Evolutionary conservation across 2,797 vertebrate genomes (phyloP).

Genomic region (Microctenopoma steveboyesi): DNA sequence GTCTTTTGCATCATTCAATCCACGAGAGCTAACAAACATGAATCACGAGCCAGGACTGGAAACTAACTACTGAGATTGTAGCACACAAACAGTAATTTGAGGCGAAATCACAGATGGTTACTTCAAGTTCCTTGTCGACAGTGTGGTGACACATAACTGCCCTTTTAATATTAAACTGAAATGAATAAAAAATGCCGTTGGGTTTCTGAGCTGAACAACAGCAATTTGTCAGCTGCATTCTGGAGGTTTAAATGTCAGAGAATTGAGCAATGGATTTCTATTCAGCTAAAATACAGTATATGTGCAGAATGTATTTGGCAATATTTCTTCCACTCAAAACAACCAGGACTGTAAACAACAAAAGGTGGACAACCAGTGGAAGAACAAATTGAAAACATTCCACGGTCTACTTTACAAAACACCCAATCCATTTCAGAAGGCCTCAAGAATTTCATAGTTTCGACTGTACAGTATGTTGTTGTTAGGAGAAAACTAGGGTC

Average conservation of each 20-base stretch:
- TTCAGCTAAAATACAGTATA: slow-evolving; percentile 80
- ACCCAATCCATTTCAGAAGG: slow-evolving; percentile 78
- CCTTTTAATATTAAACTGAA: slow-evolving; percentile 28
- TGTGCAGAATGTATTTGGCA: slow-evolving; percentile 89
- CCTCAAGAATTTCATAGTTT: slow-evolving; percentile 74
- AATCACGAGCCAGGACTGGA: slow-evolving; percentile 36
- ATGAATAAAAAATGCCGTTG: slow-evolving; percentile 21
- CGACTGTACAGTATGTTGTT: slow-evolving; percentile 60
- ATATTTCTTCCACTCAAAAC: slow-evolving; percentile 77
- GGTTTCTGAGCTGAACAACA: slow-evolving; percentile 35
- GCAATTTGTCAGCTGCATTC: slow-evolving; percentile 34
- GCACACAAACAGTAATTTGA: slow-evolving; percentile 36
- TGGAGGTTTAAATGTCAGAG: slow-evolving; percentile 35
- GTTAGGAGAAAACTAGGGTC: slow-evolving; percentile 57
- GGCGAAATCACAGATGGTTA: slow-evolving; percentile 47
- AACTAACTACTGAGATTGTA: slow-evolving; percentile 29
- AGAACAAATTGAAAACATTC: slow-evolving; percentile 71
- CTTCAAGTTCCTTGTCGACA: slow-evolving; percentile 48
- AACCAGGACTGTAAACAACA: slow-evolving; percentile 80
- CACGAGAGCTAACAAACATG: slow-evolving; percentile 9
- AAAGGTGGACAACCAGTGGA: slow-evolving; percentile 62
- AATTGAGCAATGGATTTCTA: slow-evolving; percentile 33
- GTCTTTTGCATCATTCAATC: slow-evolving; percentile 26
- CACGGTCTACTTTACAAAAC: slow-evolving; percentile 64
- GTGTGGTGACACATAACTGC: slow-evolving; percentile 28